Conservation (phyloP, 1,140 invertebrate species). For the Bombus superbus region DNA sequence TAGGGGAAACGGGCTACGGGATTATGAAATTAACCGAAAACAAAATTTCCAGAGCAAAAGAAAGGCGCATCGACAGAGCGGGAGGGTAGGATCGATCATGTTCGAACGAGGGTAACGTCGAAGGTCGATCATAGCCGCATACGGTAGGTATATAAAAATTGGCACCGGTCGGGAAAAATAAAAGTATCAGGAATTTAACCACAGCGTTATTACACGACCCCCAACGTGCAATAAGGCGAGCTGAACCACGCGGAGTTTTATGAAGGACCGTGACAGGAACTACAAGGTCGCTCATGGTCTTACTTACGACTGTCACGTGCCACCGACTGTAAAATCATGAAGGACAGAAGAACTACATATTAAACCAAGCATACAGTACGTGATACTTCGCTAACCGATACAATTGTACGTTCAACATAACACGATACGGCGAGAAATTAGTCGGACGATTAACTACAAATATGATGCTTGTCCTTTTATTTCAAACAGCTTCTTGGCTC, state of each 20-base stretch:
- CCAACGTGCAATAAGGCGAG: constrained; percentile 22
- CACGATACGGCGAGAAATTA: not conserved
- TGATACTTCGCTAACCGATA: not conserved
- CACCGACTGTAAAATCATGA: constrained; percentile 43
- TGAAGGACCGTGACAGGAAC: constrained; percentile 55
- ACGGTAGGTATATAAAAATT: constrained; percentile 12
- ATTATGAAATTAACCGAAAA: constrained; percentile 35
- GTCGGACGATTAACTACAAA: not conserved
- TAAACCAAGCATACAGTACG: not conserved
- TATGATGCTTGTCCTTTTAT: not conserved
- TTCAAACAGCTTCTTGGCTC: not conserved
- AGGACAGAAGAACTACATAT: constrained; percentile 35
- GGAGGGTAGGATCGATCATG: not conserved
- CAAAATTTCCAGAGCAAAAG: not conserved
- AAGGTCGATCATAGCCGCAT: constrained; percentile 8
- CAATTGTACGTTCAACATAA: not conserved
- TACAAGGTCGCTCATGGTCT: constrained; percentile 53
- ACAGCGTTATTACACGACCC: constrained; percentile 25
- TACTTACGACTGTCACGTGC: constrained; percentile 56
- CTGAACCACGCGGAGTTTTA: constrained; percentile 21
- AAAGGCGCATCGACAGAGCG: too few relatives aligned
- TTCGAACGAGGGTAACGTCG: constrained; percentile 4
- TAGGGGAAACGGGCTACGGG: not conserved
- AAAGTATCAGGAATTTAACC: constrained; percentile 2
- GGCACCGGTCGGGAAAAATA: not conserved